phyloP scores from a whole-genome alignment of 2,888 invertebrate genomes.

The Oligia strigilis region DNA sequence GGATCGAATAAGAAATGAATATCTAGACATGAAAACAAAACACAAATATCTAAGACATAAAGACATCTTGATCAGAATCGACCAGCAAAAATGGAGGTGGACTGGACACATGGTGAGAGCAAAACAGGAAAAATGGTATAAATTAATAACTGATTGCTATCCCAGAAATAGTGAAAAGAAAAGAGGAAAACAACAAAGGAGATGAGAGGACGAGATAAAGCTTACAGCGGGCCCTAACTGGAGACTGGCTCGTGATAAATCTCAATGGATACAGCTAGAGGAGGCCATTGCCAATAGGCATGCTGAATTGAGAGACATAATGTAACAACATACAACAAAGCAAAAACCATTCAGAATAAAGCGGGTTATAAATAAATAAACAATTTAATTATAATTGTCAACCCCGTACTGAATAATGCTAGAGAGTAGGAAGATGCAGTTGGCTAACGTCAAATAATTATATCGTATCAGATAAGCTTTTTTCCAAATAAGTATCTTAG shows the following conservation, averaged over 20 bases:
- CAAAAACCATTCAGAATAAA: background rate
- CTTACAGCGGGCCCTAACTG: background rate
- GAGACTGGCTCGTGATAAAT: background rate
- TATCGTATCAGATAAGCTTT: background rate
- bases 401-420: constrained; percentile 6
- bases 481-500: background rate
- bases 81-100: background rate
- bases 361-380: too few species aligned
- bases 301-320: background rate
- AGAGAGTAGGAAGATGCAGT: background rate
- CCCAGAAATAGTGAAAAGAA: background rate
- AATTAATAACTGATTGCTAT: constrained; percentile 2
- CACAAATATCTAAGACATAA: background rate
- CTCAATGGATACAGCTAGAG: background rate
- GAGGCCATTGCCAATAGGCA: background rate
- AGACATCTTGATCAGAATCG: background rate
- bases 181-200: background rate
- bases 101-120: background rate
- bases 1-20: background rate
- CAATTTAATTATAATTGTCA: constrained; percentile 51
- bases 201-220: background rate
- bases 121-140: background rate
- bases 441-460: background rate
- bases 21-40: too few species aligned
- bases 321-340: too few species aligned